Percentiles rank a stretch among this genome's conserved stretches.
These are phyloP conservation scores for Myotis vivesi DNA, from an alignment of 2,797 vertebrate genomes.

Conservation along the genomic window DNA sequence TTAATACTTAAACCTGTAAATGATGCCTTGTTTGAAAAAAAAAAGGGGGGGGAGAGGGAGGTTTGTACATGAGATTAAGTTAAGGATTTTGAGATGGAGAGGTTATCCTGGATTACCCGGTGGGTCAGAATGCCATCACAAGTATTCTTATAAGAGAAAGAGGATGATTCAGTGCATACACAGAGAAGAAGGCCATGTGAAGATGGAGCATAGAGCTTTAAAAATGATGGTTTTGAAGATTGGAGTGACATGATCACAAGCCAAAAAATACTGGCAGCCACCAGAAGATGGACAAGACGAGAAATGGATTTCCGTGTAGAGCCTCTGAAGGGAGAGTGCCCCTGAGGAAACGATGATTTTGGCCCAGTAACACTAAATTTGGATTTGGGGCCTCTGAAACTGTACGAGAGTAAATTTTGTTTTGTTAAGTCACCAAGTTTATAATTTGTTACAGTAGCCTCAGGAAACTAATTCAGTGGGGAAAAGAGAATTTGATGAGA, in stretches of 20 bases:
- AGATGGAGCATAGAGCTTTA: not conserved
- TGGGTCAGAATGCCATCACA: not conserved
- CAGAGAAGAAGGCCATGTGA: not conserved
- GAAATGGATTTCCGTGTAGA: not conserved
- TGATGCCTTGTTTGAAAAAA: not conserved
- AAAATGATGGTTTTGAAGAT: not conserved
- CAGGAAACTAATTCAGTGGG: not conserved
- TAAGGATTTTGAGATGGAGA: not conserved
- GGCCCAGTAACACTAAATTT: not conserved
- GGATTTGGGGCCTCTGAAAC: not conserved
- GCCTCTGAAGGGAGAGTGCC: not conserved
- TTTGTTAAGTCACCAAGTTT: not conserved
- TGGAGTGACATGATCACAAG: not conserved
- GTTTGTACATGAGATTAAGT: not conserved
- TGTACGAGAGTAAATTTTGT: not conserved
- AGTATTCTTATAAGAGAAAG: not conserved
- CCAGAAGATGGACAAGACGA: not conserved
- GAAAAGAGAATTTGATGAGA: not conserved
- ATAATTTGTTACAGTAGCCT: not conserved
- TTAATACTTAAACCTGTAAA: not conserved
- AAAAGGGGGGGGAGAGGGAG: fast-evolving
- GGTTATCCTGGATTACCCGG: not conserved
- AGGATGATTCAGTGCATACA: not conserved
- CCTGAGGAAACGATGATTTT: not conserved
- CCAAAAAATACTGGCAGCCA: not conserved